A percentile compares a stretch with the other conserved stretches of the same genome.
Evolutionary conservation across 2,888 invertebrate species (phyloP).

Genomic region (Amphimallon solstitiale): DNA sequence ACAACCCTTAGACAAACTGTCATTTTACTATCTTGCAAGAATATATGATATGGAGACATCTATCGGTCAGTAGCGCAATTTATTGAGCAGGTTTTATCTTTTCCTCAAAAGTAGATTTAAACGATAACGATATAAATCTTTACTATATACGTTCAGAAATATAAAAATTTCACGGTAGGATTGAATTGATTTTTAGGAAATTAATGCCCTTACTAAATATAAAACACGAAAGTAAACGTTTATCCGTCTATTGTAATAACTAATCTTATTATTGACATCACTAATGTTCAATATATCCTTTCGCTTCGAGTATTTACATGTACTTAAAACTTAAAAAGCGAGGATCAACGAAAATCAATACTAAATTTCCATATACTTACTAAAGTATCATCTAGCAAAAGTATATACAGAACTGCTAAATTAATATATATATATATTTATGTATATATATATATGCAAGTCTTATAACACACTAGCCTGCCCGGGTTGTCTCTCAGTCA

Average conservation of each 20-base stretch:
- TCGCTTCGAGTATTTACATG: neutral
- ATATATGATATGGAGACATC: too few species aligned
- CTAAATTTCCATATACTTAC: too few species aligned
- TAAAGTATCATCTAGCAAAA: too few species aligned
- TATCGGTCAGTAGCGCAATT: too few species aligned
- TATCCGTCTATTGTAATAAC: neutral
- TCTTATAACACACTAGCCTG: conserved; percentile 60
- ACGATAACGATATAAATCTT: too few species aligned
- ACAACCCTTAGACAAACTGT: too few species aligned
- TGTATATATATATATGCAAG: conserved; percentile 30
- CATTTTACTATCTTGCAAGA: too few species aligned
- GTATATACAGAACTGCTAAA: neutral
- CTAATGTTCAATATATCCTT: neutral
- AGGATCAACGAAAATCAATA: too few species aligned
- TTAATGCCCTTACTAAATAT: conserved; percentile 23
- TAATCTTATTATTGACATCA: conserved; percentile 15
- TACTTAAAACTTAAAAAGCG: too few species aligned
- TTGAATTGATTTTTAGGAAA: neutral
- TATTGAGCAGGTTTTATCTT: too few species aligned
- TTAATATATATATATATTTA: neutral
- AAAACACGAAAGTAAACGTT: neutral
- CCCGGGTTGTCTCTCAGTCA: conserved; percentile 65
- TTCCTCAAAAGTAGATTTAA: too few species aligned
- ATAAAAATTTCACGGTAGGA: neutral
- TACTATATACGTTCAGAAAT: too few species aligned